Evolutionary conservation across 1,140 invertebrate species (phyloP).

Genomic region (Diorhabda sublineata): DNA sequence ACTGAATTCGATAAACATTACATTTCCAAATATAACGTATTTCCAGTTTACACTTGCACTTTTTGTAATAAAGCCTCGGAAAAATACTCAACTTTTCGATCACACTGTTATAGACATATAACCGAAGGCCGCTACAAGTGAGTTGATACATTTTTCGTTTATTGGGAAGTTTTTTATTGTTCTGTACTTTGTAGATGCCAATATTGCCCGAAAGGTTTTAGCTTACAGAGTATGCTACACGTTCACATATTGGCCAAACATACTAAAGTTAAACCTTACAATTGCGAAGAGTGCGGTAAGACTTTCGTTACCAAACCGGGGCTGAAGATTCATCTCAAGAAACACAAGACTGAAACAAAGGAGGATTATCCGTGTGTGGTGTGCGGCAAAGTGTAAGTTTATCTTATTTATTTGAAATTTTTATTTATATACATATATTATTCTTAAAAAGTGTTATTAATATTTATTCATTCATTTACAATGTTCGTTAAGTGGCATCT

Average conservation of each 20-base stretch:
- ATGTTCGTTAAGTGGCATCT: no score
- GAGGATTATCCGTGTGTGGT: conserved; percentile 49
- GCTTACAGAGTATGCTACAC: conserved; percentile 40
- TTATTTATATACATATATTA: no score
- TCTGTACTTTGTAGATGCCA: conserved; percentile 37
- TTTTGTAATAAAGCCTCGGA: conserved; percentile 45
- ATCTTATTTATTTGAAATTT: not conserved
- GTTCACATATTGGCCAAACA: conserved; percentile 44
- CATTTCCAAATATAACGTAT: conserved; percentile 33
- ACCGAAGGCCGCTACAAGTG: conserved; percentile 45
- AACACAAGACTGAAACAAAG: conserved; percentile 45
- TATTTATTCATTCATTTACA: no score
- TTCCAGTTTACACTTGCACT: conserved; percentile 44
- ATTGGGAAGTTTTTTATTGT: not conserved
- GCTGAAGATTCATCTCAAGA: conserved; percentile 43
- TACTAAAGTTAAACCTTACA: conserved; percentile 43
- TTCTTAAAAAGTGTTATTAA: no score
- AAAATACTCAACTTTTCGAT: conserved; percentile 46
- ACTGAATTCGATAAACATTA: conserved; percentile 44
- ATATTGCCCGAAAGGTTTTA: conserved; percentile 44
- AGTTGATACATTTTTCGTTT: conserved; percentile 10
- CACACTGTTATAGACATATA: conserved; percentile 47
- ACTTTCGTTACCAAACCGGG: conserved; percentile 44
- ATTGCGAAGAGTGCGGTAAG: conserved; percentile 45
- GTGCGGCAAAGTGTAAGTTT: conserved; percentile 53